These are phyloP conservation scores for Procambarus virginalis DNA, from an alignment of 1,140 invertebrate species.

Conservation along the genomic window DNA sequence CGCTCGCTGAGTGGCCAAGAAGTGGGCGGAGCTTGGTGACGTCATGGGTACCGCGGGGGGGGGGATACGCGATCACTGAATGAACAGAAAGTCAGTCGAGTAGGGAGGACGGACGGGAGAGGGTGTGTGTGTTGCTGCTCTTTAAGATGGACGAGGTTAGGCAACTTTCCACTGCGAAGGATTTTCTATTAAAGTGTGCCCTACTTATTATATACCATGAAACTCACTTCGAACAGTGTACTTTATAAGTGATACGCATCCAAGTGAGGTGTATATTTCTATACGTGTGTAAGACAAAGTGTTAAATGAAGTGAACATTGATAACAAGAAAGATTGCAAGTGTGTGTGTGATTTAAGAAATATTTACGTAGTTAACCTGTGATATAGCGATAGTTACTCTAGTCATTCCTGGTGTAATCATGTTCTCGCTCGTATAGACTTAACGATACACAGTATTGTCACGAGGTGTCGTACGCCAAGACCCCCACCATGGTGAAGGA, in stretches of 20 bases:
- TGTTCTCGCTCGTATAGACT: background rate
- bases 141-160: conserved; percentile 8
- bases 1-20: conserved; percentile 36
- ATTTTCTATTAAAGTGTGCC: background rate
- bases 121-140: conserved; percentile 14
- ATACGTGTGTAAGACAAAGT: background rate
- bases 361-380: background rate
- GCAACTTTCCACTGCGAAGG: background rate
- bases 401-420: background rate
- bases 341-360: background rate
- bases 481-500: conserved; percentile 42
- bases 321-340: background rate
- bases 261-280: background rate
- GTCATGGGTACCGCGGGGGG: conserved; percentile 1
- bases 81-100: conserved; percentile 51
- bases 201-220: background rate
- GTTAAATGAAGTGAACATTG: background rate
- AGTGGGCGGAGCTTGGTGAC: conserved; percentile 38
- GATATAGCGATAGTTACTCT: background rate
- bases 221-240: conserved; percentile 1
- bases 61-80: conserved; percentile 26
- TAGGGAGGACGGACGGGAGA: background rate
- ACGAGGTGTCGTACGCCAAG: too few relatives aligned
- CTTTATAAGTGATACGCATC: conserved; percentile 8
- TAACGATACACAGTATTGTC: background rate